Evolutionary conservation across 2,888 invertebrate species (phyloP).

Genomic region (Embidobia sp.): DNA sequence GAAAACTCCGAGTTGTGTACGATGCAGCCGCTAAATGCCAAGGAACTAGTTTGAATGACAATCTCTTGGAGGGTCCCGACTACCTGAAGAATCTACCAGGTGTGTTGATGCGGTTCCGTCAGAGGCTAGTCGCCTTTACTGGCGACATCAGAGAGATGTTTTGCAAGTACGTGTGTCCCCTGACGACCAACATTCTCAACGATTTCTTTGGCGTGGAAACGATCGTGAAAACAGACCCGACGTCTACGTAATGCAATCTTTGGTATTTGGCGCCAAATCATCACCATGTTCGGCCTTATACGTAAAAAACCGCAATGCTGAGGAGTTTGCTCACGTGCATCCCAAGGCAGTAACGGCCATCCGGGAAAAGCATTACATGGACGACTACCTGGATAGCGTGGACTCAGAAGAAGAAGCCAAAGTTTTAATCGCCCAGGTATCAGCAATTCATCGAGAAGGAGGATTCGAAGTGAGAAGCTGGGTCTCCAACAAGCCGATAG

Average conservation of each 20-base stretch:
- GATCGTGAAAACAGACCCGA: conserved; percentile 25
- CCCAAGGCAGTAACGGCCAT: conserved; percentile 68
- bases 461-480: conserved; percentile 66
- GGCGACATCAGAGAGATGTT: conserved; percentile 15
- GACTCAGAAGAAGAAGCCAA: conserved; percentile 58
- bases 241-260: conserved; percentile 66
- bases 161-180: too few species aligned
- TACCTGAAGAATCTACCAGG: too few species aligned
- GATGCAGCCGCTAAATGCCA: too few species aligned
- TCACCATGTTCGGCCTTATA: conserved; percentile 57
- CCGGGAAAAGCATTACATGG: conserved; percentile 68
- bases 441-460: conserved; percentile 50
- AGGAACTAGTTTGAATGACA: too few species aligned
- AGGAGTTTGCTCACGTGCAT: conserved; percentile 40
- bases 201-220: conserved; percentile 9
- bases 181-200: conserved; percentile 12
- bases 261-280: conserved; percentile 66
- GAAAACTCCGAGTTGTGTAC: too few species aligned
- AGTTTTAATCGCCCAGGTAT: conserved; percentile 50
- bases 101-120: background rate
- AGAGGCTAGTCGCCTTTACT: background rate
- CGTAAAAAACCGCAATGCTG: conserved; percentile 69
- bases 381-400: conserved; percentile 1
- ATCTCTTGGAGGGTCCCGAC: too few species aligned
- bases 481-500: conserved; percentile 22